Evolutionary conservation across 2,113 vertebrate genomes (phyloP), one percentile per base, ranked within the genome.

Genomic region (Cynoglossus semilaevis): DNA sequence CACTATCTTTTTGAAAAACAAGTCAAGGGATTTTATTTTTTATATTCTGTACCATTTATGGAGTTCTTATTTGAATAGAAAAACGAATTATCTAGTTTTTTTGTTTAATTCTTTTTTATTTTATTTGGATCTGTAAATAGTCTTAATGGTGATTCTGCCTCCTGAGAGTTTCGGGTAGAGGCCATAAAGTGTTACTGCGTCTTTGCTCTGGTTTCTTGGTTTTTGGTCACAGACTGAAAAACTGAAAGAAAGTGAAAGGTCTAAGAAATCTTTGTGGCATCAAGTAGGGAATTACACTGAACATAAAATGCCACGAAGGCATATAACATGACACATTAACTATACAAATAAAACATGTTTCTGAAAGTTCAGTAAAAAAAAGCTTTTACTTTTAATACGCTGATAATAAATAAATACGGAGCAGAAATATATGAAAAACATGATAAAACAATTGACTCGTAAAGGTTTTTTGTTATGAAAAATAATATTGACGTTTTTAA

Each of bases 111-210:
- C n/a, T 29, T 29, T 2, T 16, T 16, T 45, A 8, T 4, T 45
- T 45, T 16, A 15, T 7, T 45, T 15, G 42, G 1, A 41, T 15
- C 1, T 15, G 16, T 7, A 1, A 19, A n/a, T 19, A n/a, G n/a
- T n/a, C 4, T 3, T 1, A 17, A 44, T 1, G 12, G 15, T 35
- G 1, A 6, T 37, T 41, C 18, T 67, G 43, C 15, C 19, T 53
- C 41, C 8, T 11, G 29, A 44, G 35, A 50, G 13, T 43, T 53
- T 67, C 10, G 15, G 2, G 62, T 36, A 15, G 18, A 50, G 46
- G 63, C 63, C 74, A 48, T 78, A 74, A 82, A 73, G 58, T 73
- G 79, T 80, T 64, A 76, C 62, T 72, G 50, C 55, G 12, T 70
- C 52, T 62, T 17, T 11, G 22, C 47, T 69, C 54, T 45, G 51